These are phyloP conservation scores for Epinotia bilunana DNA, from an alignment of 2,888 invertebrate genomes.

Conservation along the genomic window DNA sequence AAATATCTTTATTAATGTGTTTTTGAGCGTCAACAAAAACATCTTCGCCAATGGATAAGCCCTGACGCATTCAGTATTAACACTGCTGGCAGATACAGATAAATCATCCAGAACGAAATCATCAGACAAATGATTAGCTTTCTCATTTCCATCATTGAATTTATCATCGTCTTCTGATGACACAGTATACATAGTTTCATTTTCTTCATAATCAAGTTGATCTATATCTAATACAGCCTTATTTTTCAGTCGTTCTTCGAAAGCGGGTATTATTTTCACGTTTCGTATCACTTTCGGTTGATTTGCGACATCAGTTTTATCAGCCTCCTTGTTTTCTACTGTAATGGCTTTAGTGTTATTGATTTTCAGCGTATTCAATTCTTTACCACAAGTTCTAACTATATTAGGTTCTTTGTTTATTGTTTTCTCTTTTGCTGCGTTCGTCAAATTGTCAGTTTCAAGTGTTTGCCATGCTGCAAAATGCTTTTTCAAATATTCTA, in stretches of 20 bases:
- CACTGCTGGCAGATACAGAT: constrained; percentile 47
- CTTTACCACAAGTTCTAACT: constrained; percentile 59
- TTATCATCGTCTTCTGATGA: neutral
- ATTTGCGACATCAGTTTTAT: constrained; percentile 22
- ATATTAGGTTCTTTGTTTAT: constrained; percentile 49
- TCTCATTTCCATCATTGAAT: constrained; percentile 16
- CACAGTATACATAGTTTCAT: neutral
- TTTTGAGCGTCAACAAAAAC: constrained; percentile 58
- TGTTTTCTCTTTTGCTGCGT: neutral
- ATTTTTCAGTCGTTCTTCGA: constrained; percentile 49
- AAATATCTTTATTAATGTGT: constrained; percentile 54
- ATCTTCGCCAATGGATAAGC: constrained; percentile 52
- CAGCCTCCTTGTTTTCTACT: constrained; percentile 26
- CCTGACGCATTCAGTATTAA: constrained; percentile 53
- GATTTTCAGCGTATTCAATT: constrained; percentile 58
- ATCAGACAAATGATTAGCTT: neutral
- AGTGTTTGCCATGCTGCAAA: constrained; percentile 55
- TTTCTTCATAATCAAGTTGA: constrained; percentile 39
- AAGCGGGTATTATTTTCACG: constrained; percentile 34
- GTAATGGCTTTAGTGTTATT: constrained; percentile 51
- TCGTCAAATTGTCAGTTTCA: constrained; percentile 28
- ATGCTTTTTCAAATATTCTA: constrained; percentile 62
- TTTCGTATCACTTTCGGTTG: constrained; percentile 53
- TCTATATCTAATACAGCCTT: constrained; percentile 35
- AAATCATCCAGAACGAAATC: neutral